Evolutionary conservation across 2,888 invertebrate genomes (phyloP).

Genomic region (Rosalia funebris): DNA sequence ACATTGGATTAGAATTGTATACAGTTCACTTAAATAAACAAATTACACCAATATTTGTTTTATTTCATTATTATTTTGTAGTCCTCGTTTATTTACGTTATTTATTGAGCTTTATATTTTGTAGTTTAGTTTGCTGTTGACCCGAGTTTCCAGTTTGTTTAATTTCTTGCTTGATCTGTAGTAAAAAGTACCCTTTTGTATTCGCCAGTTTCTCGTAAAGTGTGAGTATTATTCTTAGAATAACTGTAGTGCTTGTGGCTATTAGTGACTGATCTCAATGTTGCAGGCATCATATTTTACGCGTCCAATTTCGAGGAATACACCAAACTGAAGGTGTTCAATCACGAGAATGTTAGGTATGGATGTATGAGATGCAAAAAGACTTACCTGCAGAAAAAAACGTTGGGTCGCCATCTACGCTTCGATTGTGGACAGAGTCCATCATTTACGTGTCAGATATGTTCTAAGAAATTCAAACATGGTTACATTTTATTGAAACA

Average conservation of each 20-base stretch:
- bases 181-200: slow-evolving; percentile 19
- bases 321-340: slow-evolving; percentile 56
- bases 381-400: slow-evolving; percentile 61
- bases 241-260: slow-evolving; percentile 2
- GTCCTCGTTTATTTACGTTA: too few species aligned
- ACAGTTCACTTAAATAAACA: too few species aligned
- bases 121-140: background rate
- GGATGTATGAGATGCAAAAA: slow-evolving; percentile 58
- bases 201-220: slow-evolving; percentile 32
- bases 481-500: slow-evolving; percentile 59
- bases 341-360: slow-evolving; percentile 55
- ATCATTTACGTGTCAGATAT: slow-evolving; percentile 58
- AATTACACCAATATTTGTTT: too few species aligned
- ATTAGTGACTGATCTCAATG: slow-evolving; percentile 38
- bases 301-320: slow-evolving; percentile 60
- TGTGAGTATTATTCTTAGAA: slow-evolving; percentile 41
- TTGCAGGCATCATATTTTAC: slow-evolving; percentile 54
- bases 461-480: slow-evolving; percentile 57
- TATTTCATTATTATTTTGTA: too few species aligned
- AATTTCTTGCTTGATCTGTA: slow-evolving; percentile 24
- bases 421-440: slow-evolving; percentile 65
- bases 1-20: too few species aligned
- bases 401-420: slow-evolving; percentile 62
- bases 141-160: background rate
- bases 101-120: background rate